A percentile compares a stretch with the other conserved stretches of the same genome.
Evolutionary conservation across 2,797 vertebrate species (phyloP).

Genomic region (Florisuga fusca): DNA sequence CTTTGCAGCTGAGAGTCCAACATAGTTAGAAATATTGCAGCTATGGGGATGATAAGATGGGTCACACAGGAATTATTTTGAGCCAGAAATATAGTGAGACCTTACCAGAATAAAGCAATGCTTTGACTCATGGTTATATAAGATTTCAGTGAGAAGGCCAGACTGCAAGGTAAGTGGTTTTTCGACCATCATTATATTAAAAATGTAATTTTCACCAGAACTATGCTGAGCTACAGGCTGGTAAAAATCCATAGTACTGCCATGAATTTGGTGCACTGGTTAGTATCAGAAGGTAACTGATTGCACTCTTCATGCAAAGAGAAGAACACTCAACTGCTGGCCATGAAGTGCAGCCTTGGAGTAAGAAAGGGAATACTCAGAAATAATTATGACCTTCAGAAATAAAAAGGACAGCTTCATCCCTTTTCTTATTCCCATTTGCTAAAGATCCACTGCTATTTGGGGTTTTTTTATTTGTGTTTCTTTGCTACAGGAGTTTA

Average conservation of each 20-base stretch:
- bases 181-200: not conserved
- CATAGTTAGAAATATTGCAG: not conserved
- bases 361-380: not conserved
- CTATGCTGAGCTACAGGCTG: not conserved
- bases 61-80: constrained; percentile 9
- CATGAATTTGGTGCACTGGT: not conserved
- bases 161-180: not conserved
- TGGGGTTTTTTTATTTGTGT: not conserved
- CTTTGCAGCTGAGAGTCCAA: not conserved
- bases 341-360: not conserved
- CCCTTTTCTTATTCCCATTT: not conserved
- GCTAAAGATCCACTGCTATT: not conserved
- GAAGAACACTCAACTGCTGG: not conserved
- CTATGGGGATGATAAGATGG: not conserved
- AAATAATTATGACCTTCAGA: not conserved
- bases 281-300: not conserved
- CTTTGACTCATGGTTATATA: constrained; percentile 14
- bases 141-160: not conserved
- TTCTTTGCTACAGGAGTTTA: not conserved
- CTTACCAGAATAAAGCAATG: not conserved
- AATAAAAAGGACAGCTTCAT: not conserved
- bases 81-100: not conserved
- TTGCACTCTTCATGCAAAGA: not conserved
- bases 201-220: constrained; percentile 15
- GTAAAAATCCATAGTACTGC: not conserved